phyloP scores from a whole-genome alignment of 2,888 invertebrate species.

The Rotaria socialis region DNA sequence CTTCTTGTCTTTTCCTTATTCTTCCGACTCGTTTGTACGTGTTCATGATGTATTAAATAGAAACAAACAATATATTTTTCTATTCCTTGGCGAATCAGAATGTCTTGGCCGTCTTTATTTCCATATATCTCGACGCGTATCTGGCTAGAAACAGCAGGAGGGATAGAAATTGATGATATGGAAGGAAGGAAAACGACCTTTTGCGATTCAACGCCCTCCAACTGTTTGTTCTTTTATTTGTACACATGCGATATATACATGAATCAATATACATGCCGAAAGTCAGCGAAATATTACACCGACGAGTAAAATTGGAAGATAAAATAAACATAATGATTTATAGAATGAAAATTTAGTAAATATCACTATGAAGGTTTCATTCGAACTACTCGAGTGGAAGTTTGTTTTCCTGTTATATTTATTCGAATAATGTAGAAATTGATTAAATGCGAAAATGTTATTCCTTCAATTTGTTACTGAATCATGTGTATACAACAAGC shows the following conservation, averaged over 20 bases:
- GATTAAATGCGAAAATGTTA: too few species aligned
- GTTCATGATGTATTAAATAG: background rate
- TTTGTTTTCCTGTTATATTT: too few species aligned
- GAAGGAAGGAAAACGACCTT: conserved; percentile 22
- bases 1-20: background rate
- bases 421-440: too few species aligned
- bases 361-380: too few species aligned
- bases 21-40: background rate
- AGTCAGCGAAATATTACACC: background rate
- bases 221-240: conserved; percentile 21
- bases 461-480: too few species aligned
- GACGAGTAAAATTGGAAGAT: too few species aligned
- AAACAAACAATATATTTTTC: background rate
- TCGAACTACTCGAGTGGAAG: too few species aligned
- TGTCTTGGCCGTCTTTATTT: background rate
- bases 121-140: background rate
- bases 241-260: background rate
- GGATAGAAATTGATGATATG: background rate
- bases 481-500: too few species aligned
- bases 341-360: too few species aligned
- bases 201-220: background rate
- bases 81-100: background rate
- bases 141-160: background rate
- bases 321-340: too few species aligned
- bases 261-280: background rate